Evolutionary conservation across 2,797 vertebrate genomes (phyloP), one percentile per base, ranked within the genome.

Genomic region (Hydrolagus colliei): DNA sequence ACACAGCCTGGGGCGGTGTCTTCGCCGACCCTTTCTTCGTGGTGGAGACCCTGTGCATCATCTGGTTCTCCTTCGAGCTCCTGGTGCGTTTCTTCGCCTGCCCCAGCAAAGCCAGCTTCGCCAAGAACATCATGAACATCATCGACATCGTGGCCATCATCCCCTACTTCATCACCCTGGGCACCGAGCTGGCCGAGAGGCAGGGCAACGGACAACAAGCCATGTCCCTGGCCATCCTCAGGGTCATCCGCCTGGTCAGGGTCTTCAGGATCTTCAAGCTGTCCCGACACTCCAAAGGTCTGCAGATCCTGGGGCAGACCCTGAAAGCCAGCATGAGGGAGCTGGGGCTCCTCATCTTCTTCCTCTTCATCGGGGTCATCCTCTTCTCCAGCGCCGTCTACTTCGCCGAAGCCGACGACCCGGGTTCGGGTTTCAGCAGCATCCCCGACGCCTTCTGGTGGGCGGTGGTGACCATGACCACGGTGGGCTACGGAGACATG

Each of bases 111-210:
- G 97, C 98, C 16, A 96, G 95, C 0, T 99, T 99, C 94, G 99
- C 99, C 92, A 97, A 96, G 89, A 98, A 99, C 89, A 96, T 99
- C 89, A 99, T 99, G 98, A 99, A 99, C 94, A 99, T 98, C 88
- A 99, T 99, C 89, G 98, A 99, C 91, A 96, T 99, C n/a, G 98
- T 99, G 79, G 98, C 98, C 89, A 99, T 99, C 92, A 98, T 98
- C 86, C 98, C 98, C 16, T 99, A 99, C 86, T 99, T 99, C 91
- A 99, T 99, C 92, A 99, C 98, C 79, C 91, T 99, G 11, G 98
- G 97, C 89, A 99, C 98, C 0, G 98, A 99, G 92, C 92, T 99
- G 89, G 98, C 97, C 0, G 97, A 99, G 90, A 97, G 95, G 90
- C 96, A 86, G 52, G 97, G 99, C 87, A 97, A 99, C 14, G 97